These are phyloP conservation scores for Andrena camellia DNA, from an alignment of 2,888 invertebrate genomes.

Conservation along the genomic window DNA sequence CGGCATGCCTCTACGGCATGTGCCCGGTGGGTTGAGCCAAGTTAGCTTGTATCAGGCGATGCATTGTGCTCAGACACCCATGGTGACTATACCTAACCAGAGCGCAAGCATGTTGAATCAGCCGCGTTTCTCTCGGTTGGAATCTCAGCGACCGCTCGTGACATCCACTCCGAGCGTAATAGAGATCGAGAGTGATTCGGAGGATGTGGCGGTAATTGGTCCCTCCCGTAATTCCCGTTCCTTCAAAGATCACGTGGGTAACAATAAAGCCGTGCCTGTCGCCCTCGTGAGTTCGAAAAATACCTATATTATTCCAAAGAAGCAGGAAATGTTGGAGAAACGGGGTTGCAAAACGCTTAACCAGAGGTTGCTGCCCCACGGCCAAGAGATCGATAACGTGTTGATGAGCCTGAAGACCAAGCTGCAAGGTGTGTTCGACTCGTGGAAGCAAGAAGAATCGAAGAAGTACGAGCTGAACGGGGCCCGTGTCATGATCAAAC, in stretches of 20 bases:
- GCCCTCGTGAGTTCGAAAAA: slow-evolving; percentile 64
- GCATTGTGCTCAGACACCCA: slow-evolving; percentile 38
- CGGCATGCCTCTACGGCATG: not conserved
- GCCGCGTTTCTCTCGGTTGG: slow-evolving; percentile 19
- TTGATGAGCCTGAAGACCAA: slow-evolving; percentile 68
- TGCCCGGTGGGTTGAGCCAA: not conserved
- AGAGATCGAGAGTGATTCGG: slow-evolving; percentile 70
- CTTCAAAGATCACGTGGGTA: not conserved
- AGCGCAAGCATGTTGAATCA: slow-evolving; percentile 30
- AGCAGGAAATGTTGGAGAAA: not conserved
- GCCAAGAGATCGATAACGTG: slow-evolving; percentile 74
- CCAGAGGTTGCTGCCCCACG: slow-evolving; percentile 69
- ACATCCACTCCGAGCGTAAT: slow-evolving; percentile 52
- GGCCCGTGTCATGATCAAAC: slow-evolving; percentile 65
- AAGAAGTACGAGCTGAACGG: slow-evolving; percentile 26
- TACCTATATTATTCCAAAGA: not conserved
- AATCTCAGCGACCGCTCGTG: not conserved
- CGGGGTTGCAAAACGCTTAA: slow-evolving; percentile 16
- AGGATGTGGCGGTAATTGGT: slow-evolving; percentile 48
- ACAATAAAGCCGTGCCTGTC: slow-evolving; percentile 60
- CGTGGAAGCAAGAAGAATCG: slow-evolving; percentile 51
- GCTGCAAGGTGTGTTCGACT: slow-evolving; percentile 41
- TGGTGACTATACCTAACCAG: slow-evolving; percentile 68
- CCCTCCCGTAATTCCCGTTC: slow-evolving; percentile 3
- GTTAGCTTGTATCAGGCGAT: slow-evolving; percentile 28